These are phyloP conservation scores for Phyllopteryx taeniolatus DNA, from an alignment of 2,113 vertebrate genomes.

Conservation along the genomic window DNA sequence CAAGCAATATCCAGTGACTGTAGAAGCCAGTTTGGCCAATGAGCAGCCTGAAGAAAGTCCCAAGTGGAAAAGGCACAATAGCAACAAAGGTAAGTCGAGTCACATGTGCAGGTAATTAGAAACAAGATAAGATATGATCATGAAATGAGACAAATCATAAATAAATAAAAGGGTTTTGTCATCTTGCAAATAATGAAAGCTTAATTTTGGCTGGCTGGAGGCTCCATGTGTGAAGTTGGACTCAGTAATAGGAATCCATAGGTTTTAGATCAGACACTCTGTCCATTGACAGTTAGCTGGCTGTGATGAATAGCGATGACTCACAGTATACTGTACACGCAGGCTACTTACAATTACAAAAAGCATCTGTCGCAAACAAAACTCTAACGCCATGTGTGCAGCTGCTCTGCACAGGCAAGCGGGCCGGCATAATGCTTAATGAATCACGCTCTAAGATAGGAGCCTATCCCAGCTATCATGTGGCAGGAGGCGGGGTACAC, in stretches of 20 bases:
- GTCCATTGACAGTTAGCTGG: background rate
- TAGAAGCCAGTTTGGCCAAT: background rate
- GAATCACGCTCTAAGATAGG: background rate
- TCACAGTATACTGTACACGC: background rate
- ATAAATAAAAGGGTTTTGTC: background rate
- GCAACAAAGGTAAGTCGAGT: no score
- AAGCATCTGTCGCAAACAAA: background rate
- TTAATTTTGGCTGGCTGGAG: background rate
- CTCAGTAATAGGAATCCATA: background rate
- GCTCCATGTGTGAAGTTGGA: background rate
- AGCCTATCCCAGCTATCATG: no score
- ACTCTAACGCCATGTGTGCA: background rate
- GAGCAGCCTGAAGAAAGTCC: background rate
- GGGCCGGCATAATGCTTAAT: background rate
- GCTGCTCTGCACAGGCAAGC: background rate
- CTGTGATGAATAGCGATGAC: background rate
- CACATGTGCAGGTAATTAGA: background rate
- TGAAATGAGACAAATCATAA: background rate
- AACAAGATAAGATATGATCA: background rate
- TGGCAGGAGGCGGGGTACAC: no score
- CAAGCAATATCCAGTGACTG: background rate
- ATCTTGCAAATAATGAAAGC: background rate
- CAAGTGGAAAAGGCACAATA: background rate
- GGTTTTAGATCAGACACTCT: background rate
- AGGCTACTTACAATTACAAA: background rate